Base-by-base conservation (phyloP, 2,797 vertebrate species). In the Anabacerthia variegaticeps region DNA sequence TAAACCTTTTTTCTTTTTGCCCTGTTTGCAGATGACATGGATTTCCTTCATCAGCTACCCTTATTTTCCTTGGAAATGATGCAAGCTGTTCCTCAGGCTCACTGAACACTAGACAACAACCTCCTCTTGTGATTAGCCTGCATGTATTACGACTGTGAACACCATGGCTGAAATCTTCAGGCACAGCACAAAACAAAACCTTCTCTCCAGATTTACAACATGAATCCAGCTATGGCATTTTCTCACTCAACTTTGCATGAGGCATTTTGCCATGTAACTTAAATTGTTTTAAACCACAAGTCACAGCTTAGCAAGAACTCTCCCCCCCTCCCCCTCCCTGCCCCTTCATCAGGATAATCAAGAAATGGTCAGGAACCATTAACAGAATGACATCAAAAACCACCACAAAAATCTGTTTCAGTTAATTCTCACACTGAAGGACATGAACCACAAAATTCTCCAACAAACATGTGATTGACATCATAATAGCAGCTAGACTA, bases 241-340 rank as follows among this genome's bases (percentile, higher is more conserved):
- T 81, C 52, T 83, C 32, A 26, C 32, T 43, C 51, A 74, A 55
- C 6, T 8, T 52, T 21, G 58, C 12, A 28, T 18, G 7, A 83
- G 5, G 18, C 14, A 39, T 71, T 80, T 69, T 51, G 19, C 23
- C 23, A 44, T 4, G 14, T 11, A 67, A 71, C 15, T 56, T 63
- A 48, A 4, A 8, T 12, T 6, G 37, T 77, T 85, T 79, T 20
- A 54, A 91, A 23, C 14, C 48, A 27, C 3, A 48, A 71, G 59
- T 79, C 34, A 58, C 17, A 74, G 43, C 6, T 32, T 30, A 36
- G 23, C 2, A 24, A 30, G 24, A 73, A 56, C 14, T 32, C 9
- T 21, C 3, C 5, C 6, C 6, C 21, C 11, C 10, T 32, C 9
- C 20, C 2, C 5, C 4, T 28, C 11, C 8, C 7, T 11, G 7